Base-by-base conservation (phyloP, 2,113 vertebrate species). In the Poicephalus meyeri region DNA sequence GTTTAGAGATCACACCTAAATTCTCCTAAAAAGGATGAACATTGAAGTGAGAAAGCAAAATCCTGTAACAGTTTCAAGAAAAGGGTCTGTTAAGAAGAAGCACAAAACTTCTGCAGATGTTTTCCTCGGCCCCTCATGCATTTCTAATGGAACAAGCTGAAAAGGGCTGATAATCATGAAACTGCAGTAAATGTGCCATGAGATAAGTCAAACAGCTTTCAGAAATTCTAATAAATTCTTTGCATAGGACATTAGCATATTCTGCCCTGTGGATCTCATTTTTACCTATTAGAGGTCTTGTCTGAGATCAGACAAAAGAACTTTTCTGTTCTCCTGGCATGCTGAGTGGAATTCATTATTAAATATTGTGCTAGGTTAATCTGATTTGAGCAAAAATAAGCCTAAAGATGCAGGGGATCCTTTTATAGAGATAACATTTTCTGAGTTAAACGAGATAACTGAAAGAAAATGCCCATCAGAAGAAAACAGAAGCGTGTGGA, bases 251-350 rank as follows among this genome's bases (percentile, higher is more conserved):
- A 94, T 97, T 97, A 93, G 42, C 72, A 86, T 92, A 95, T 70
- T 87, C 56, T 92, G 89, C 79, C 89, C 91, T 12, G 33, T 86
- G 92, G 88, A 86, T 93, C 95, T 97, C 92, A 97, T 97, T 97
- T 95, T 94, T 93, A 96, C 92, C 93, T 92, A 97, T 96, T 97
- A 97, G 64, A 82, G 68, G 94, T 93, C 52, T 93, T 96, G 76
- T 86, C 91, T 91, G 58, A 79, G 88, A 96, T 90, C 93, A 97
- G 76, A 97, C 91, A 93, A 93, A 97, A 94, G 84, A 94, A 88
- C 70, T 70, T 89, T 74, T 86, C 52, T 80, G 55, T 89, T 94
- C 81, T 86, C 41, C 42, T 76, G 61, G 33, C 79, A 49, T 69
- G 84, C 92, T 88, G 92, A 93, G 92, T 84, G 46, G 79, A 94